Conservation (phyloP, 2,888 invertebrate genomes). For the Rosalia funebris region DNA sequence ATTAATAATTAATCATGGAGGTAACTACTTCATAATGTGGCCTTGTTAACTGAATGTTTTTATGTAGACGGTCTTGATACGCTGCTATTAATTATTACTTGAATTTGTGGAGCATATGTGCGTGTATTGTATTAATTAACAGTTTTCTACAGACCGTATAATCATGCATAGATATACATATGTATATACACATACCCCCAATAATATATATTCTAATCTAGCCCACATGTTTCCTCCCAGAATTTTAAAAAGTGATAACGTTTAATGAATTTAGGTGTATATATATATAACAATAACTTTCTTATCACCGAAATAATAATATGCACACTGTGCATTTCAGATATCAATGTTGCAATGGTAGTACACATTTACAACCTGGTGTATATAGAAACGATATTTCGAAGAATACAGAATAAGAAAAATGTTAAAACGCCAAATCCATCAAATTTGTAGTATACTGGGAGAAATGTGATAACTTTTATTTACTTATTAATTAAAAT, state of each 20-base stretch:
- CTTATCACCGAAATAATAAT: no score
- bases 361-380: no score
- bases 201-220: background rate
- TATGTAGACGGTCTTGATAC: conserved; percentile 13
- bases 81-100: conserved; percentile 18
- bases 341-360: no score
- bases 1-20: conserved; percentile 8
- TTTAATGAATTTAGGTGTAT: no score
- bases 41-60: conserved; percentile 12
- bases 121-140: conserved; percentile 14
- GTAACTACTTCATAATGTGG: conserved; percentile 19
- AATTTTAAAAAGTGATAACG: background rate
- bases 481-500: no score
- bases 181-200: conserved; percentile 4
- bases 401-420: no score
- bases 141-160: conserved; percentile 19
- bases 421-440: no score
- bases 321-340: no score
- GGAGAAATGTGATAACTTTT: no score
- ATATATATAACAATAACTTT: no score
- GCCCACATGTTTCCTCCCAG: background rate
- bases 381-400: no score
- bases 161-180: conserved; percentile 11
- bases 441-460: no score
- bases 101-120: conserved; percentile 13